A percentile compares a stretch with the other conserved stretches of the same genome.
phyloP scores from a whole-genome alignment of 2,888 invertebrate genomes.

The Calameuta filiformis region DNA sequence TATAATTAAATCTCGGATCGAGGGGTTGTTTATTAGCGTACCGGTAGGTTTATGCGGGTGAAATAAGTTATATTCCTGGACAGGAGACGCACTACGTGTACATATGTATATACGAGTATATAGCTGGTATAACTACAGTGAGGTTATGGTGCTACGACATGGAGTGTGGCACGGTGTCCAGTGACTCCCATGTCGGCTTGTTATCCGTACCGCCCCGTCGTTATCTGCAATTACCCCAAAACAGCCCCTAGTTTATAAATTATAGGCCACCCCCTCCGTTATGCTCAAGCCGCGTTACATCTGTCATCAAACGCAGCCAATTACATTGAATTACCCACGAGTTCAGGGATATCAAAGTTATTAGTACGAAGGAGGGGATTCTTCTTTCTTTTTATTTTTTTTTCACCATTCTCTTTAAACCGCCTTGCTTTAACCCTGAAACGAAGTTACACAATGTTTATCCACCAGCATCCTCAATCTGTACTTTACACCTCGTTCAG shows the following conservation, averaged over 20 bases:
- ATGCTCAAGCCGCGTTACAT: conserved; percentile 50
- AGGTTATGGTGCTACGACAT: conserved; percentile 47
- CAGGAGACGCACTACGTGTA: not conserved
- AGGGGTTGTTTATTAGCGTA: not conserved
- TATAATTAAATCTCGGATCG: not conserved
- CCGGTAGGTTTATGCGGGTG: not conserved
- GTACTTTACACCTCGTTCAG: not conserved
- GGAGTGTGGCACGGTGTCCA: conserved; percentile 57
- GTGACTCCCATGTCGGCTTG: conserved; percentile 66
- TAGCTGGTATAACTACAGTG: conserved; percentile 19
- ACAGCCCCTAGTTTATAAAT: conserved; percentile 65
- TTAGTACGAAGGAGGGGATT: not conserved
- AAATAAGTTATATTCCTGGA: not conserved
- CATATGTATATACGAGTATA: not conserved
- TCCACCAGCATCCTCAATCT: not conserved
- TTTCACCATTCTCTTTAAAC: not conserved
- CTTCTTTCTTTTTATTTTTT: not conserved
- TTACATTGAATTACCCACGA: conserved; percentile 56
- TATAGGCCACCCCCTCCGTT: conserved; percentile 57
- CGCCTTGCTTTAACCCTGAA: not conserved
- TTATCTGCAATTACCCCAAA: conserved; percentile 66
- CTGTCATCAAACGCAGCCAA: conserved; percentile 61
- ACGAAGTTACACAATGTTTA: not conserved
- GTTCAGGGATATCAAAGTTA: not conserved
- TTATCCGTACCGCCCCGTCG: conserved; percentile 64